Base-by-base conservation (phyloP, 2,797 vertebrate species). In the Anniella stebbinsi region DNA sequence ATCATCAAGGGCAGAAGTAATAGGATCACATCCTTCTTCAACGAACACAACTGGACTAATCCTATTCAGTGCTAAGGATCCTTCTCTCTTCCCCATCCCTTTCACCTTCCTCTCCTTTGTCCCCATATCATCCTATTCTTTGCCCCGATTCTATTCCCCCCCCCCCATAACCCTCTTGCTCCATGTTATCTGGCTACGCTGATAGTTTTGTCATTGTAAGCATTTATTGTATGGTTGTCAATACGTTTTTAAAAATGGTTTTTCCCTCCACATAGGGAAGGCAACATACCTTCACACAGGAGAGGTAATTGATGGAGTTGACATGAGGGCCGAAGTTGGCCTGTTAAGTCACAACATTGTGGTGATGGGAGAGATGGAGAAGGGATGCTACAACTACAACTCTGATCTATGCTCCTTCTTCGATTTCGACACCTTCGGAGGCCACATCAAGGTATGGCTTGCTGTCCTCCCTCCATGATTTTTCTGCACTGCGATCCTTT, bases 271-370 rank as follows among this genome's bases (percentile, higher is more conserved):
- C 92, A n/a, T 93, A 99, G 99, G 99, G 91, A 98, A 98, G 84
- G 97, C 98, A 0, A 90, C n/a, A 1, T 99, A 98, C 92, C 95
- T 98, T 84, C 99, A 99, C 93, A 93, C 97, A 0, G 99, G 99
- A 0, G 98, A 98, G 94, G 96, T 98, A 38, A 93, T 99, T 0
- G 99, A 99, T 0, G 99, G 99, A 0, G 97, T 99, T 10, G 99
- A 99, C 95, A 99, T 99, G 99, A 94, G 98, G 69, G 99, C 99
- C 0, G 99, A 99, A 93, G 99, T 99, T 4, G 98, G 98, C 33
- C 97, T 99, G 80, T 97, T 99, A 92, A 99, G 95, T 88, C 98
- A 97, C 51, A 99, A 99, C 90, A 88, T 99, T 2, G 91, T 98
- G 81, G 89, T 99, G 83, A 97, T 94, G 89, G 99, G 99, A 0